Evolutionary conservation across 2,888 invertebrate species (phyloP).

Genomic region (Thumatha senex): DNA sequence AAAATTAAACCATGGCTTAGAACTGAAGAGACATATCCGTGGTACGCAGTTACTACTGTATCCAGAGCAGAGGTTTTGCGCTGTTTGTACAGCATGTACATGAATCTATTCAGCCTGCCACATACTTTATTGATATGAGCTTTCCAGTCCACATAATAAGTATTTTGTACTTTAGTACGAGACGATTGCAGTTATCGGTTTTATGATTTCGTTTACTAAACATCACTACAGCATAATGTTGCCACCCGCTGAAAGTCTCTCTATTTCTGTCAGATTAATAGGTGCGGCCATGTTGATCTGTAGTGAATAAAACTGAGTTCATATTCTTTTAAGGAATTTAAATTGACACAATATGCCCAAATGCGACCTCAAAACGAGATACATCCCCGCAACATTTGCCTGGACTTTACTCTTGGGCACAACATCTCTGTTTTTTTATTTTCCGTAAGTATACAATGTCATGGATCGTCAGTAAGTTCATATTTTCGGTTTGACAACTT

Average conservation of each 20-base stretch:
- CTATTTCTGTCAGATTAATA: slow-evolving; percentile 67
- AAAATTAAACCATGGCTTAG: no score
- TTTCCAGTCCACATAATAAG: no score
- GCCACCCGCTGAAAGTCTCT: slow-evolving; percentile 14
- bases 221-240: slow-evolving; percentile 39
- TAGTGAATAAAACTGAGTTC: slow-evolving; percentile 77
- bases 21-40: no score
- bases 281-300: slow-evolving; percentile 86
- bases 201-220: not conserved
- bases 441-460: slow-evolving; percentile 93
- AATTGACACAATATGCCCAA: slow-evolving; percentile 91
- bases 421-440: slow-evolving; percentile 97
- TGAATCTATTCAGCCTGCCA: no score
- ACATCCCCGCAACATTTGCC: slow-evolving; percentile 99
- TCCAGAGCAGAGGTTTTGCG: no score
- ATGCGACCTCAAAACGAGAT: slow-evolving; percentile 98
- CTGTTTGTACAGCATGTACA: no score
- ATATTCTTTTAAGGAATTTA: slow-evolving; percentile 75
- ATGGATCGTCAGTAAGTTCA: slow-evolving; percentile 63
- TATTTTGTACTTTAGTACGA: no score
- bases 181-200: no score
- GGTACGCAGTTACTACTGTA: no score
- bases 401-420: slow-evolving; percentile 97
- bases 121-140: no score
- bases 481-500: slow-evolving; percentile 78